Evolutionary conservation across 2,113 vertebrate genomes (phyloP).

Genomic region (Amia ocellicauda): DNA sequence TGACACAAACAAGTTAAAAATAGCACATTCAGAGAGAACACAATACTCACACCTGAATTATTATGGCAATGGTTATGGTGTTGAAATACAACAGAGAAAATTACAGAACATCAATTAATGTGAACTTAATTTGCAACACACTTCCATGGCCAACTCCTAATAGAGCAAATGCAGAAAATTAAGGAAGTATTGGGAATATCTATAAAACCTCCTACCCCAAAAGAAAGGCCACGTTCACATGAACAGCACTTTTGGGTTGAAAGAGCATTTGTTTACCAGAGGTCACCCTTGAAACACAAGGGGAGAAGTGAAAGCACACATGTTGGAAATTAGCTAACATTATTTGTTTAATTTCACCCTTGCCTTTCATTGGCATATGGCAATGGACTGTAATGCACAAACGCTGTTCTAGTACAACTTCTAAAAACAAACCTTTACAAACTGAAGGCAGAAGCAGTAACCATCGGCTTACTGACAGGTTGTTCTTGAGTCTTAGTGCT

Average conservation of each 20-base stretch:
- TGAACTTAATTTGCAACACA: not conserved
- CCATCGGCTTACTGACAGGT: no score
- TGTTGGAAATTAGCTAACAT: constrained; percentile 16
- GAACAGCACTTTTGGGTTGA: not conserved
- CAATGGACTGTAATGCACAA: not conserved
- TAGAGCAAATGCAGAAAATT: not conserved
- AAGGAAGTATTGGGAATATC: not conserved
- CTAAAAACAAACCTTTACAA: no score
- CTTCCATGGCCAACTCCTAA: not conserved
- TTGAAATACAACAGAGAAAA: not conserved
- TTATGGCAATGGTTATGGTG: no score
- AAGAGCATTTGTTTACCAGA: constrained; percentile 18
- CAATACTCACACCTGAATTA: no score
- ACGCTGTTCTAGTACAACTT: no score
- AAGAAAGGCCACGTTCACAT: not conserved
- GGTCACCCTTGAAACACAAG: constrained; percentile 11
- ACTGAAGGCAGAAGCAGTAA: no score
- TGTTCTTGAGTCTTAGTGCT: no score
- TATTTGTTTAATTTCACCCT: constrained; percentile 20
- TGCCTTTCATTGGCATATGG: not conserved
- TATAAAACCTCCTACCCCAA: not conserved
- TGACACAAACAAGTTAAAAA: no score
- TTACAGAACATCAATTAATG: not conserved
- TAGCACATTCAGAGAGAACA: no score
- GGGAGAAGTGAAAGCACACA: constrained; percentile 16